phyloP scores from a whole-genome alignment of 2,888 invertebrate species.

The Sericinus montela region DNA sequence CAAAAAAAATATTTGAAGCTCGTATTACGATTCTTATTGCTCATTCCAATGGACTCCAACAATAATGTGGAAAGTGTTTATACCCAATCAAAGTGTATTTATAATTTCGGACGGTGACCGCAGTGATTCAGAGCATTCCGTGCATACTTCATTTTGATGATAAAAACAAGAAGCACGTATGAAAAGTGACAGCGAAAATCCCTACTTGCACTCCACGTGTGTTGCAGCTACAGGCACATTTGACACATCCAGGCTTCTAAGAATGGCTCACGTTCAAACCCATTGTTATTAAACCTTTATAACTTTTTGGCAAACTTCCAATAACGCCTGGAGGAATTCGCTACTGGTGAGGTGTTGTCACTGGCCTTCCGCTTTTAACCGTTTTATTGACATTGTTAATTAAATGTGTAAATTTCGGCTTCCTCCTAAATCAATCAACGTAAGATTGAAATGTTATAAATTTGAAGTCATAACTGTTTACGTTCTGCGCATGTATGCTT shows the following conservation, averaged over 20 bases:
- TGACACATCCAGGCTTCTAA: neutral
- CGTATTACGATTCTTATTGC: too few relatives aligned
- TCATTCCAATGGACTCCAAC: too few relatives aligned
- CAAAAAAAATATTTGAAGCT: too few relatives aligned
- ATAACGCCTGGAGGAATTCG: slow-evolving; percentile 2
- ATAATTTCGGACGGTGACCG: slow-evolving; percentile 20
- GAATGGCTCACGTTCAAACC: neutral
- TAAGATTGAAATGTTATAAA: neutral
- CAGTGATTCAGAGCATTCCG: slow-evolving; percentile 13
- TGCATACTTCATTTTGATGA: slow-evolving; percentile 10
- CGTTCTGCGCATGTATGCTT: neutral
- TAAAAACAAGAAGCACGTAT: slow-evolving; percentile 2
- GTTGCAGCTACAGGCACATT: neutral
- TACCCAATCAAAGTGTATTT: slow-evolving; percentile 18
- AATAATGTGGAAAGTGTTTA: neutral
- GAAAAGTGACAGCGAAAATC: slow-evolving; percentile 4
- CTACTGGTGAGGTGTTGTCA: neutral
- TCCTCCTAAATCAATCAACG: neutral
- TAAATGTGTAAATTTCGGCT: neutral
- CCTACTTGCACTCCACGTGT: neutral
- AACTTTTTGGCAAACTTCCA: slow-evolving; percentile 5
- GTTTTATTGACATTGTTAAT: slow-evolving; percentile 1
- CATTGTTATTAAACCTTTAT: slow-evolving; percentile 3
- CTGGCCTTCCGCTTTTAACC: slow-evolving; percentile 4
- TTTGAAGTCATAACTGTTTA: neutral